These are phyloP conservation scores for Petrocephalus microphthalmus DNA, from an alignment of 2,113 vertebrate species.

Conservation along the genomic window DNA sequence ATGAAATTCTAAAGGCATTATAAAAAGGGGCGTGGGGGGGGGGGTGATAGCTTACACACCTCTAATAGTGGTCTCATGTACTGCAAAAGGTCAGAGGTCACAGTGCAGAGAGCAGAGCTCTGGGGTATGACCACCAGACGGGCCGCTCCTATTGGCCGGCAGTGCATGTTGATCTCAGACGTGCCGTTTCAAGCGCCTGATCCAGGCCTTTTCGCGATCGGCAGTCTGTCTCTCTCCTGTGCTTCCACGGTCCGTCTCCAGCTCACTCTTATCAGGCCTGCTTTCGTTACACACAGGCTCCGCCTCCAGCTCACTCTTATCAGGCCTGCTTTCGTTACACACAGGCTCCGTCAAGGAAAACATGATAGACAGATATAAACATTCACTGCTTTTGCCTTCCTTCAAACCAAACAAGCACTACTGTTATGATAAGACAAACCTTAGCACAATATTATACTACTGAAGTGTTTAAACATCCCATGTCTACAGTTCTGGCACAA, in stretches of 20 bases:
- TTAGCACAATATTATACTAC: background rate
- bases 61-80: background rate
- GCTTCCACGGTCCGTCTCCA: background rate
- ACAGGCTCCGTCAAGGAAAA: background rate
- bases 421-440: background rate
- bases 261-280: background rate
- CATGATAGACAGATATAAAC: slow-evolving; percentile 7
- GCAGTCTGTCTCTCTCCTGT: background rate
- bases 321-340: background rate
- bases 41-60: background rate
- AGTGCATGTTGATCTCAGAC: background rate
- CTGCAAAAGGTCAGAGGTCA: slow-evolving; percentile 1
- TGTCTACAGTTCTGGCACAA: background rate
- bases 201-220: background rate
- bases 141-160: background rate
- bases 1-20: background rate
- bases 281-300: background rate
- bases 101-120: background rate
- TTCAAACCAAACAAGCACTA: background rate
- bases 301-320: background rate
- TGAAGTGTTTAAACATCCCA: background rate
- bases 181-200: background rate
- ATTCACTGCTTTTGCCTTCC: background rate
- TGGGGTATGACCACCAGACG: background rate
- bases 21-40: background rate